Base-by-base conservation (phyloP, 1,140 invertebrate genomes). In the Diorhabda elongata region DNA sequence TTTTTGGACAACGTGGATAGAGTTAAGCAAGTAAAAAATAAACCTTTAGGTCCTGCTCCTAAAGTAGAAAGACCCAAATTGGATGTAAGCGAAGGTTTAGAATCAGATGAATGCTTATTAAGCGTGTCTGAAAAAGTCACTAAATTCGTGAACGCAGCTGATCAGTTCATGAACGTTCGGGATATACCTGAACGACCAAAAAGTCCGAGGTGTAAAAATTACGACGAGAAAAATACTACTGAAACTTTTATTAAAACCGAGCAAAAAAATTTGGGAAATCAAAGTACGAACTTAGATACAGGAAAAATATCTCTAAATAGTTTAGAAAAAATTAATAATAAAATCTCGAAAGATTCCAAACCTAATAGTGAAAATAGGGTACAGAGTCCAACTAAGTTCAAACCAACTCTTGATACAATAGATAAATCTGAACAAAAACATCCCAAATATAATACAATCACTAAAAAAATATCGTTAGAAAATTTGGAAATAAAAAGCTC, bases 61-160 rank as follows among this genome's bases (percentile, higher is more conserved):
- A 77, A 69, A 81, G 80, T 76, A n/a, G 79, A 80, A 2, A 75
- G 80, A 6, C 79, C 78, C 57, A 79, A 78, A 63, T 80, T 84
- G 0, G 71, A 78, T 4, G 77, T 84, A 5, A 73, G 79, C 58
- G 84, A 84, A 57, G 82, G 83, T 58, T 82, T 87, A 44, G 81
- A 83, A 69, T 83, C 86, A 77, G 87, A 89, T 74, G 87, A 88
- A 66, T 88, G 86, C 43, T 80, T 88, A 63, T 77, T 89, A 52
- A 88, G 86, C 71, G 88, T 89, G 3, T 87, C 87, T 69, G 85
- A 89, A 67, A 89, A 89, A 81, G 88, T 88, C 9, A 85, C 84
- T 74, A 84, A 87, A 58, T 89, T 89, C 70, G 81, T 88, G 57
- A 85, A 83, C 73, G 87, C 85, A 44, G 86, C 88, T 59, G 87